A percentile compares a stretch with the other conserved stretches of the same genome.
These are phyloP conservation scores for Parapsyche elsis DNA, from an alignment of 1,140 invertebrate genomes.

Conservation along the genomic window DNA sequence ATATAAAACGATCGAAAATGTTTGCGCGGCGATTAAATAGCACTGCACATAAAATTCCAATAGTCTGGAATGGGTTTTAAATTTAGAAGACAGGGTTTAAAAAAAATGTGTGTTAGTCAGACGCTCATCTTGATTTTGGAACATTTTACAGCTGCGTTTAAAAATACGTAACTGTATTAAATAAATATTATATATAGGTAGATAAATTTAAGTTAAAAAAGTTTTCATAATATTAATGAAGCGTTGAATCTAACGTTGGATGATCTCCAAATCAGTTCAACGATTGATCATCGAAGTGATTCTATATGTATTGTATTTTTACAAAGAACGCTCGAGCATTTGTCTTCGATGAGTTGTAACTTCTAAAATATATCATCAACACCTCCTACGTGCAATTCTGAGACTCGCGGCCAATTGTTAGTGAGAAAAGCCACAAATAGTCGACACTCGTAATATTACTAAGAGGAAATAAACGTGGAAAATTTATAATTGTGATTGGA, in stretches of 20 bases:
- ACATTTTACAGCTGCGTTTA: constrained; percentile 16
- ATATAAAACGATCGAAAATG: background rate
- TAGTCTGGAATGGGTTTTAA: constrained; percentile 18
- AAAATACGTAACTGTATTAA: background rate
- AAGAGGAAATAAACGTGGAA: too few species aligned
- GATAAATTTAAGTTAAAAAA: background rate
- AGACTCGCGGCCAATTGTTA: background rate
- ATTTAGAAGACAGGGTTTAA: background rate
- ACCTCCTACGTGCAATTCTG: background rate
- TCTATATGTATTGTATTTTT: too few species aligned
- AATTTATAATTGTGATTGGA: too few species aligned
- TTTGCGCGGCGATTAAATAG: too few species aligned
- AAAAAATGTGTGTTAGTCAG: constrained; percentile 1
- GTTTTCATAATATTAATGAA: too few species aligned
- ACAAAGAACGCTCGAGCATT: background rate
- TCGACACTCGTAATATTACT: too few species aligned
- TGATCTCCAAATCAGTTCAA: too few species aligned
- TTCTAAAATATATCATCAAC: background rate
- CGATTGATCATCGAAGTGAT: too few species aligned
- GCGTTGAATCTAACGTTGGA: too few species aligned
- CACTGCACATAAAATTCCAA: background rate
- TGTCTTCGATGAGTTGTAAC: background rate
- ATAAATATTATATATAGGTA: background rate
- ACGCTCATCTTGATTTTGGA: constrained; percentile 2
- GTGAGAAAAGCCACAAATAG: background rate